Conservation (phyloP, 2,113 vertebrate genomes). For the Myotis yumanensis region DNA sequence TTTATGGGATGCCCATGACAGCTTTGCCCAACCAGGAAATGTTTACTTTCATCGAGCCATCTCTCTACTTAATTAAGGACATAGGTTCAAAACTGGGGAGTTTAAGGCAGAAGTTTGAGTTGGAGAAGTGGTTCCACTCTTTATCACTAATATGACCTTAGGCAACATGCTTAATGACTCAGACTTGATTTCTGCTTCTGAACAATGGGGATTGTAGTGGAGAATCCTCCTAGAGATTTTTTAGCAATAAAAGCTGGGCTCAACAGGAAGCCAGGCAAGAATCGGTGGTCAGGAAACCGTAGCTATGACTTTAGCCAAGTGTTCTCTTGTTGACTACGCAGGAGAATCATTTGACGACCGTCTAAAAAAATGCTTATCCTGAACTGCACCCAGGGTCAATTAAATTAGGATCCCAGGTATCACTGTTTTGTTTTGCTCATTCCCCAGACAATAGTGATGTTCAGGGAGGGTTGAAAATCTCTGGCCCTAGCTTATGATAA, state of each 20-base stretch:
- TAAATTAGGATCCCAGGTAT: neutral
- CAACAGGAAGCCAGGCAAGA: neutral
- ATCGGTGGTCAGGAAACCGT: neutral
- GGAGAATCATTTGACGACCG: neutral
- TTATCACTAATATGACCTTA: neutral
- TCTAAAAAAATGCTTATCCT: neutral
- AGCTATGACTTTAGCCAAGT: neutral
- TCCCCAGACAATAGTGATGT: neutral
- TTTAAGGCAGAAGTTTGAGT: neutral
- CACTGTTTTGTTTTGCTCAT: neutral
- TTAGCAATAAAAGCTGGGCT: neutral
- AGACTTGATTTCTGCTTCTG: neutral
- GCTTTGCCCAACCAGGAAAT: neutral
- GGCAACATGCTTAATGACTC: neutral
- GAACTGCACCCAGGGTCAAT: neutral
- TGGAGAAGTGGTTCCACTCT: neutral
- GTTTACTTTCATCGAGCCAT: neutral
- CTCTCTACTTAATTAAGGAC: neutral
- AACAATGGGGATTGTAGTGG: neutral
- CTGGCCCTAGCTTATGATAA: neutral
- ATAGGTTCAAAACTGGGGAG: conserved; percentile 37
- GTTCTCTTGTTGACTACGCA: neutral
- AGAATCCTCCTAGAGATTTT: neutral
- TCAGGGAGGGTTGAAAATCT: neutral
- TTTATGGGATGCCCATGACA: neutral